Conservation (phyloP, 2,113 vertebrate genomes). For the Coryphaenoides rupestris region DNA sequence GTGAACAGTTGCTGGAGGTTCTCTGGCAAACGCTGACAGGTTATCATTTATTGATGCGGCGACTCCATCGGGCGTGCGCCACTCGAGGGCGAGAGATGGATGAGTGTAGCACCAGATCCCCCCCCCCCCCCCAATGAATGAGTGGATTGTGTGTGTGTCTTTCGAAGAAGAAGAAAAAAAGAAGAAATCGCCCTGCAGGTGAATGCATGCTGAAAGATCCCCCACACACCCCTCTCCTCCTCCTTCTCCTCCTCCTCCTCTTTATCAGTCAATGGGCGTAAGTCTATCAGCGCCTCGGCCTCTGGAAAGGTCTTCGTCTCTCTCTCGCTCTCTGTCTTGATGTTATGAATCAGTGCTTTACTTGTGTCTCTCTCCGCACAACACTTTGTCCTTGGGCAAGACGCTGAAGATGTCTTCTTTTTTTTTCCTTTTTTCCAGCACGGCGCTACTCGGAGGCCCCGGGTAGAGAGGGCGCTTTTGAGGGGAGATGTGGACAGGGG, state of each 20-base stretch:
- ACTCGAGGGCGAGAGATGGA: conserved; percentile 43
- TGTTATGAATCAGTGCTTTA: conserved; percentile 71
- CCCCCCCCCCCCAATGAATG: conserved; percentile 49
- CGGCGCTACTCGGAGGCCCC: too few species aligned
- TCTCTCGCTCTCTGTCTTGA: conserved; percentile 64
- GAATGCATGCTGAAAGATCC: conserved; percentile 69
- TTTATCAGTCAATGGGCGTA: conserved; percentile 66
- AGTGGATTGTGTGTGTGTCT: conserved; percentile 50
- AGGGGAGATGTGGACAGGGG: too few species aligned
- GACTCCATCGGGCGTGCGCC: conserved; percentile 33
- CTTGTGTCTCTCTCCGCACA: conserved; percentile 57
- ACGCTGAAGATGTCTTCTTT: background rate
- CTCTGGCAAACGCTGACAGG: conserved; percentile 32
- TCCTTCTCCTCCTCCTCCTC: too few species aligned
- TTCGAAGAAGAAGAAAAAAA: too few species aligned
- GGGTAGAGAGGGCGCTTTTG: too few species aligned
- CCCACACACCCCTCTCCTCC: too few species aligned
- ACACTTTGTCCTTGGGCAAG: conserved; percentile 35
- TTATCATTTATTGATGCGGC: conserved; percentile 49
- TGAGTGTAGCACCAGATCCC: conserved; percentile 42
- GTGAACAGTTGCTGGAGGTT: too few species aligned
- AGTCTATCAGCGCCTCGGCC: conserved; percentile 64
- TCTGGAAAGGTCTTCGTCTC: conserved; percentile 68
- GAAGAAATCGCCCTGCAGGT: conserved; percentile 59
- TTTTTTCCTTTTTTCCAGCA: too few species aligned